A percentile compares a stretch with the other conserved stretches of the same genome.
phyloP scores from a whole-genome alignment of 1,140 invertebrate species.

The Paramacrobiotus metropolitanus region DNA sequence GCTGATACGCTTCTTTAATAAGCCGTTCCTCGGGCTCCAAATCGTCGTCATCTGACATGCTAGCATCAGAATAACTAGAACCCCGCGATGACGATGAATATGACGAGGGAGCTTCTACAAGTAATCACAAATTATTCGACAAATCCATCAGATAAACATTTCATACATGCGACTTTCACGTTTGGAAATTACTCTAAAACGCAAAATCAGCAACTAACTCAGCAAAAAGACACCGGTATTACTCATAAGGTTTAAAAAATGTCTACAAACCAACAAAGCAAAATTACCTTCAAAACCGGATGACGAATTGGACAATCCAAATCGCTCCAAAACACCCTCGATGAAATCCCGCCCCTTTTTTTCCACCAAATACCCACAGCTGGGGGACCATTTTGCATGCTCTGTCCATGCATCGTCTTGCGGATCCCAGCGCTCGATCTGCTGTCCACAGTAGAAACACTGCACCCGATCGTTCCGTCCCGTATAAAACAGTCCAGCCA shows the following conservation, averaged over 20 bases:
- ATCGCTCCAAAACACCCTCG: no score
- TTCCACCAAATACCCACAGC: constrained; percentile 44
- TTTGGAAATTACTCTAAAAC: no score
- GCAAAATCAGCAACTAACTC: no score
- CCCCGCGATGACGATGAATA: background rate
- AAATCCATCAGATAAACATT: background rate
- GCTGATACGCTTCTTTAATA: background rate
- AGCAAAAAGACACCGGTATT: no score
- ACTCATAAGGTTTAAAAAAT: no score
- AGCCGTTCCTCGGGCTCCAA: background rate
- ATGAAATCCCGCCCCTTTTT: constrained; percentile 52
- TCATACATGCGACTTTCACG: background rate
- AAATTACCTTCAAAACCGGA: background rate
- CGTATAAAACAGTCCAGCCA: constrained; percentile 18
- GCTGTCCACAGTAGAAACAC: constrained; percentile 62
- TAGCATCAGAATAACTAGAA: background rate
- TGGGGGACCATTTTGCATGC: constrained; percentile 56
- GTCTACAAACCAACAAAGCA: background rate
- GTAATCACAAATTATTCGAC: background rate
- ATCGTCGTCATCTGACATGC: constrained; percentile 3
- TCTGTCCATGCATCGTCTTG: constrained; percentile 64
- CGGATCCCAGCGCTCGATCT: constrained; percentile 59
- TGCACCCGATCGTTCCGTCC: constrained; percentile 46
- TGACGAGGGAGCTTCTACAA: background rate
- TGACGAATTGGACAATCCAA: background rate